Conservation (phyloP, 2,113 vertebrate genomes). For the Ivindomyrus marchei region DNA sequence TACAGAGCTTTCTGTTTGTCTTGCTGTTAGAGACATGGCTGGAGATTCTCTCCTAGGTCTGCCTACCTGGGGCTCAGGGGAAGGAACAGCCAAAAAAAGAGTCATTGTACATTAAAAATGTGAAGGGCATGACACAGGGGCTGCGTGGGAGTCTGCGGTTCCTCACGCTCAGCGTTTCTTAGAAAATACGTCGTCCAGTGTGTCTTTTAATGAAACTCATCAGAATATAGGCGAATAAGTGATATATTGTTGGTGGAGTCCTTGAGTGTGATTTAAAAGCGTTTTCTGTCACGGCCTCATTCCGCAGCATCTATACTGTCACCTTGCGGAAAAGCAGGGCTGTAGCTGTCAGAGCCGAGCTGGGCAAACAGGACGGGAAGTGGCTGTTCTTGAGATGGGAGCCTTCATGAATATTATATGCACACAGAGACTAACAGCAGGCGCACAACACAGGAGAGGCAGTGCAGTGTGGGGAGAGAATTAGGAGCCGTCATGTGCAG, state of each 20-base stretch:
- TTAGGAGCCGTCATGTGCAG: neutral
- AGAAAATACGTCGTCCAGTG: neutral
- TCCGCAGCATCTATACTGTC: neutral
- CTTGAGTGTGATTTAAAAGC: neutral
- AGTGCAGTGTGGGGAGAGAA: neutral
- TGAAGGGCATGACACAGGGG: neutral
- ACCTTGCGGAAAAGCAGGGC: neutral
- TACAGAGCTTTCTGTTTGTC: neutral
- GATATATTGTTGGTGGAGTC: neutral
- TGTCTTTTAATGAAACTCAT: neutral
- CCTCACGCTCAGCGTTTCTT: neutral
- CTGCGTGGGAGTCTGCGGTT: neutral
- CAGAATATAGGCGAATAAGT: neutral
- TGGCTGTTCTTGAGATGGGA: neutral
- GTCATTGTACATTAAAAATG: neutral
- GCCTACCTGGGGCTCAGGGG: neutral
- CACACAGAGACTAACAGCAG: neutral
- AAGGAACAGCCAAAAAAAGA: neutral
- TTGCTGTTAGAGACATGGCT: neutral
- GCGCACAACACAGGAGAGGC: neutral
- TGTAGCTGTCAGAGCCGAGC: neutral
- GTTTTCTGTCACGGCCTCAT: neutral
- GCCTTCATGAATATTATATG: neutral
- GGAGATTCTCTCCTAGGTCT: neutral
- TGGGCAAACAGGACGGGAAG: neutral